Percentiles rank a stretch among this genome's conserved stretches.
These are phyloP conservation scores for Eristalis intricaria DNA, from an alignment of 2,888 invertebrate genomes.

Conservation along the genomic window DNA sequence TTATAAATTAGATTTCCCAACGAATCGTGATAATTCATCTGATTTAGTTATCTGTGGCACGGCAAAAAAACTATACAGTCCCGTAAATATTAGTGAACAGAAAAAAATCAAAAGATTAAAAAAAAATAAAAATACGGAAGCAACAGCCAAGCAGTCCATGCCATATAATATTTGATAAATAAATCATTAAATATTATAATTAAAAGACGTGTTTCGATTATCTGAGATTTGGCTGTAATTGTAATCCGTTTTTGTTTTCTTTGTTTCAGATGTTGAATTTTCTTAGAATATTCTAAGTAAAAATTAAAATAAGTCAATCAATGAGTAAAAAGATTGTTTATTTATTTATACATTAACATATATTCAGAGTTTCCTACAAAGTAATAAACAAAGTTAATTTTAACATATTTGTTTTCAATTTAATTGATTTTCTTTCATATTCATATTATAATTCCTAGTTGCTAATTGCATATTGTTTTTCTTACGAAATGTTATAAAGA, in stretches of 20 bases:
- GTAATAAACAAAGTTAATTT: neutral
- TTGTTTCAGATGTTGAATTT: conserved; percentile 13
- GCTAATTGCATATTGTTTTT: neutral
- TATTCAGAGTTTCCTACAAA: neutral
- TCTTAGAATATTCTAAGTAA: conserved; percentile 10
- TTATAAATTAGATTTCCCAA: conserved; percentile 75
- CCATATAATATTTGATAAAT: neutral
- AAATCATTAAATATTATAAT: neutral
- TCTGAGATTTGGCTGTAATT: too few species aligned
- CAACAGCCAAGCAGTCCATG: neutral
- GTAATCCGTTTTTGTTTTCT: neutral
- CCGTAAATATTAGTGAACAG: neutral
- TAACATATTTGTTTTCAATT: neutral
- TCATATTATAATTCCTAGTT: neutral
- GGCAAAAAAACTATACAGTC: conserved; percentile 24
- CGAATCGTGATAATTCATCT: neutral
- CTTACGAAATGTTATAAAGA: neutral
- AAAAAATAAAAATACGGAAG: conserved; percentile 8
- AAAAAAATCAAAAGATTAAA: neutral
- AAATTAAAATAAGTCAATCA: neutral
- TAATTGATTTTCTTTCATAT: neutral
- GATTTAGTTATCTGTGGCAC: conserved; percentile 41
- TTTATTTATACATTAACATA: neutral
- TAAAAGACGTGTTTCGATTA: too few species aligned
- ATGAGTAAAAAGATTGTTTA: neutral